phyloP scores from a whole-genome alignment of 2,113 vertebrate genomes.

The Ardeotis arabs region DNA sequence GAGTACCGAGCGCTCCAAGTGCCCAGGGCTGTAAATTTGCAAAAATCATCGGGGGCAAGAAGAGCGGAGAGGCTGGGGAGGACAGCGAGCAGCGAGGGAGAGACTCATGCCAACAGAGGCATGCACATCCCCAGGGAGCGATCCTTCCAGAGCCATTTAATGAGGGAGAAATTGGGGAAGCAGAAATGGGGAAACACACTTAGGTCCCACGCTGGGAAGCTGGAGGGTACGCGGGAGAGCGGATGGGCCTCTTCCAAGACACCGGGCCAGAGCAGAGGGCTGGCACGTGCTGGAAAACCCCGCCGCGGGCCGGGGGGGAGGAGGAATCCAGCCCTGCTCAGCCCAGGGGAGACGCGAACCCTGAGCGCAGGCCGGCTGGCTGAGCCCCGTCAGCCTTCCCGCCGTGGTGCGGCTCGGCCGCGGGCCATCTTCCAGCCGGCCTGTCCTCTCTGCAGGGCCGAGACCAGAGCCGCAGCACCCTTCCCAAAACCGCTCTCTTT shows the following conservation, averaged over 20 bases:
- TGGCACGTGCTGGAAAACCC: background rate
- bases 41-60: background rate
- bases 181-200: background rate
- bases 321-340: background rate
- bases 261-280: background rate
- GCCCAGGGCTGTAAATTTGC: background rate
- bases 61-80: background rate
- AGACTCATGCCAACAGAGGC: background rate
- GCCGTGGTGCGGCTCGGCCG: rapidly evolving
- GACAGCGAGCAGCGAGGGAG: background rate
- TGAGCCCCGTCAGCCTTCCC: background rate
- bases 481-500: background rate
- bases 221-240: background rate
- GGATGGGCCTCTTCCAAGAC: background rate
- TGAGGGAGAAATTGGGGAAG: background rate
- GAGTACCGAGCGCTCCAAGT: rapidly evolving
- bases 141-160: background rate
- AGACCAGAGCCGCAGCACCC: background rate
- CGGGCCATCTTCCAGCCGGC: background rate
- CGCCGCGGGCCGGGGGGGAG: rapidly evolving
- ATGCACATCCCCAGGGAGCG: rapidly evolving
- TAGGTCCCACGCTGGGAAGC: rapidly evolving
- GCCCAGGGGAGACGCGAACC: background rate
- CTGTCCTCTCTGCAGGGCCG: background rate
- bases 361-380: rapidly evolving